Evolutionary conservation across 2,888 invertebrate genomes (phyloP).

Genomic region (Tenthredo distinguenda): DNA sequence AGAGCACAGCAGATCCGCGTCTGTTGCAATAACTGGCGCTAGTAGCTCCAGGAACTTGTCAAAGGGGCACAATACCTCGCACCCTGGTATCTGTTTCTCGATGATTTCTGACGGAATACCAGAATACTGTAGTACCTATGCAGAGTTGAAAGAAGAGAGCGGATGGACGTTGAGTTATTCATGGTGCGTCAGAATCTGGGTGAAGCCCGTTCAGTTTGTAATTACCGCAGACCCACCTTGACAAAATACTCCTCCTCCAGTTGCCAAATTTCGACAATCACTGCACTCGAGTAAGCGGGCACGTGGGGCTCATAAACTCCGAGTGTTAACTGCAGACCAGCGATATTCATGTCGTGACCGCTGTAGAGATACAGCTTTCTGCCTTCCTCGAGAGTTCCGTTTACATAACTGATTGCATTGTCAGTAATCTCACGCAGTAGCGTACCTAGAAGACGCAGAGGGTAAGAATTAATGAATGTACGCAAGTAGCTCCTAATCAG

Average conservation of each 20-base stretch:
- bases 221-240: background rate
- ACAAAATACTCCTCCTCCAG: constrained; percentile 10
- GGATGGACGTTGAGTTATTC: background rate
- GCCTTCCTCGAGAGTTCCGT: background rate
- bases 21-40: constrained; percentile 78
- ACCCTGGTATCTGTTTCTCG: constrained; percentile 78
- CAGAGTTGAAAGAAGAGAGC: constrained; percentile 18
- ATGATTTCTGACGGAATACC: constrained; percentile 76
- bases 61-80: constrained; percentile 79
- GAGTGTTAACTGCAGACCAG: background rate
- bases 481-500: too few species aligned
- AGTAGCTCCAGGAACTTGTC: constrained; percentile 78
- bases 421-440: background rate
- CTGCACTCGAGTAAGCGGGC: background rate
- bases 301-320: background rate
- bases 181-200: background rate
- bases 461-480: too few species aligned
- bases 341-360: background rate
- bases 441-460: constrained; percentile 51
- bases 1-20: constrained; percentile 70
- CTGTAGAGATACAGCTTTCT: background rate
- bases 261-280: constrained; percentile 12
- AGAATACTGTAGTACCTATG: constrained; percentile 79
- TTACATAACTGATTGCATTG: background rate
- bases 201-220: background rate